Percentiles rank a stretch among this genome's conserved stretches.
These are phyloP conservation scores for Lutraria rhynchaena DNA, from an alignment of 1,140 invertebrate genomes.

Conservation along the genomic window DNA sequence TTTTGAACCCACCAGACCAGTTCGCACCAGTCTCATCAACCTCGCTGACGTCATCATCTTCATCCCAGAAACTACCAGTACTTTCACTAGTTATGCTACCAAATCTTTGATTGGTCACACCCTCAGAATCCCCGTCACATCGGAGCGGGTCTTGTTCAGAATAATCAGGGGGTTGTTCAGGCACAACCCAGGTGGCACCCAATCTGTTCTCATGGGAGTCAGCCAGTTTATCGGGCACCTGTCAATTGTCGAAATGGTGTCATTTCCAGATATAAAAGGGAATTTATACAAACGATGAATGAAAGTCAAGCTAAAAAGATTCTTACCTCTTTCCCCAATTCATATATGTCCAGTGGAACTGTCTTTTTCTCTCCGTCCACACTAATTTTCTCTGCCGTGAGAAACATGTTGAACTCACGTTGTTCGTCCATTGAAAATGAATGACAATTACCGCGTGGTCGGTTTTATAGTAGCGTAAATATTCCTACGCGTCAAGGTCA, in stretches of 20 bases:
- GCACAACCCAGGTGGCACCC: slow-evolving; percentile 20
- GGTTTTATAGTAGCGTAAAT: slow-evolving; percentile 10
- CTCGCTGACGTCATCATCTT: slow-evolving; percentile 29
- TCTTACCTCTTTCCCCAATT: slow-evolving; percentile 30
- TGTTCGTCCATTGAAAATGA: slow-evolving; percentile 24
- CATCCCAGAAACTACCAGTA: slow-evolving; percentile 10
- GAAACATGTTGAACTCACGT: not conserved
- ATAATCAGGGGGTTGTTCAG: slow-evolving; percentile 6
- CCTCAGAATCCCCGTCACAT: not conserved
- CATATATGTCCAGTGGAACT: slow-evolving; percentile 1
- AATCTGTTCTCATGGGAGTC: not conserved
- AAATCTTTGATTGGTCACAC: not conserved
- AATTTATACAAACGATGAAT: slow-evolving; percentile 38
- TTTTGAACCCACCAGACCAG: slow-evolving; percentile 52
- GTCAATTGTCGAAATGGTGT: slow-evolving; percentile 41
- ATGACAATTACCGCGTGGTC: slow-evolving; percentile 21
- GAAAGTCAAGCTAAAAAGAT: not conserved
- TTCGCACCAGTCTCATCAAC: slow-evolving; percentile 20
- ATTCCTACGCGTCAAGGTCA: not conserved
- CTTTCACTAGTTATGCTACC: slow-evolving; percentile 25
- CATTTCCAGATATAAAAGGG: slow-evolving; percentile 12
- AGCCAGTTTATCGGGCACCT: slow-evolving; percentile 46
- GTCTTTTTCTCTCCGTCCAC: slow-evolving; percentile 14
- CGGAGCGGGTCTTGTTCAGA: slow-evolving; percentile 22
- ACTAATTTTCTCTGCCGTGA: not conserved